These are phyloP conservation scores for Poeciliopsis prolifica DNA, from an alignment of 2,113 vertebrate species.

Conservation along the genomic window DNA sequence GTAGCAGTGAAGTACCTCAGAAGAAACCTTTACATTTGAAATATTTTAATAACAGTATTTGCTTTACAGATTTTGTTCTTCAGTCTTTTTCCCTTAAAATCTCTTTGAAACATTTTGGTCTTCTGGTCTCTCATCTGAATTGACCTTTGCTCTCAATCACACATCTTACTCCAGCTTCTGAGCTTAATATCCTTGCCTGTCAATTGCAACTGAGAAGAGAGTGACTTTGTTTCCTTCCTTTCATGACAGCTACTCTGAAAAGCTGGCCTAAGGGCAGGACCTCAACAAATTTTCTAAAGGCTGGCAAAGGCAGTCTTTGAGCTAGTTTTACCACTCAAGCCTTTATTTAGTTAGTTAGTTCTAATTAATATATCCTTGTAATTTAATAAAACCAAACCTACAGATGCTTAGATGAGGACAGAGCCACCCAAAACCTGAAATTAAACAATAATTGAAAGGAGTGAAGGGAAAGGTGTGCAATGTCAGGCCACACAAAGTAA, in stretches of 20 bases:
- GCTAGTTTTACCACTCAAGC: constrained; percentile 1
- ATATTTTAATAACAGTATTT: background rate
- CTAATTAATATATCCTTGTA: background rate
- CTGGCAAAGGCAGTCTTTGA: constrained; percentile 27
- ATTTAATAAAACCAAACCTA: background rate
- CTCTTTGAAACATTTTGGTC: constrained; percentile 8
- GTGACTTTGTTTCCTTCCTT: constrained; percentile 29
- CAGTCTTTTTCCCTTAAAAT: constrained; percentile 27
- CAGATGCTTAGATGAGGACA: too few relatives aligned
- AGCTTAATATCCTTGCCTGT: constrained; percentile 58
- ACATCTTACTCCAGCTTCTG: constrained; percentile 30
- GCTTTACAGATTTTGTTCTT: background rate
- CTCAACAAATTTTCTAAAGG: constrained; percentile 45
- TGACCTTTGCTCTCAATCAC: constrained; percentile 54
- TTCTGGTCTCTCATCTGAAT: constrained; percentile 21
- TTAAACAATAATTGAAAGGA: too few relatives aligned
- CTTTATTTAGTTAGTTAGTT: background rate
- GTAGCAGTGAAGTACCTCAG: background rate
- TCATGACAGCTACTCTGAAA: constrained; percentile 61
- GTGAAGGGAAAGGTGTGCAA: too few relatives aligned
- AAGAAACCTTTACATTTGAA: background rate
- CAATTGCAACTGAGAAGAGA: constrained; percentile 46
- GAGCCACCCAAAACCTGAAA: too few relatives aligned
- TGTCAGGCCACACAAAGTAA: too few relatives aligned
- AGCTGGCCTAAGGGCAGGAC: constrained; percentile 47